Percentiles rank a stretch among this genome's conserved stretches.
These are phyloP conservation scores for Ginglymostoma cirratum DNA, from an alignment of 2,113 vertebrate species.

Conservation along the genomic window DNA sequence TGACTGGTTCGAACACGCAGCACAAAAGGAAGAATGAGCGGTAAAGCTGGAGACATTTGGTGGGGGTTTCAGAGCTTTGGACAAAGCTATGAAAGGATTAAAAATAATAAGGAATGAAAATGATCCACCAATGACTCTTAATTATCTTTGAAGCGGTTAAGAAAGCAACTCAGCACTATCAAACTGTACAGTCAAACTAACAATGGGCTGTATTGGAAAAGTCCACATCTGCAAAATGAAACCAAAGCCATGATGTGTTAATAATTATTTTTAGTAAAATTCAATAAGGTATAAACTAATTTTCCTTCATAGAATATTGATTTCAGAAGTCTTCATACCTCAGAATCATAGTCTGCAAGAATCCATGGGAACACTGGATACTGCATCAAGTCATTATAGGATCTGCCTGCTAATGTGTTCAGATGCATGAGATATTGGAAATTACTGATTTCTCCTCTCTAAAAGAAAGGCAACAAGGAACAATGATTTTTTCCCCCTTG, in stretches of 20 bases:
- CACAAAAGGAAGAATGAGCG: not conserved
- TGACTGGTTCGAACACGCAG: no score
- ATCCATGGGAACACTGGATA: conserved; percentile 98
- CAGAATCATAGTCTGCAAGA: conserved; percentile 86
- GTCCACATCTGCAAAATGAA: not conserved
- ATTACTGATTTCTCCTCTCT: conserved; percentile 98
- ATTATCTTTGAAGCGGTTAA: not conserved
- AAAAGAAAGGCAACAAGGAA: conserved; percentile 44
- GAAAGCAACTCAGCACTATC: not conserved
- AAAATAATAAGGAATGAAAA: not conserved
- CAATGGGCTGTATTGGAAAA: not conserved
- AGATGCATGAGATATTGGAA: conserved; percentile 99
- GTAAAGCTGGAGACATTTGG: not conserved
- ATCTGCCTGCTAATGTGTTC: conserved; percentile 91
- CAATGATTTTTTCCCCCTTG: not conserved
- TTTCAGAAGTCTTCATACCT: conserved; percentile 60
- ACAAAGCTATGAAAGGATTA: not conserved
- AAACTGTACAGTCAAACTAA: not conserved
- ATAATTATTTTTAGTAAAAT: not conserved
- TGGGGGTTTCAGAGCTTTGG: not conserved
- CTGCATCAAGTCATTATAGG: conserved; percentile 98
- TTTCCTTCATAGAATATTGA: not conserved
- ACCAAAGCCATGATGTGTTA: not conserved
- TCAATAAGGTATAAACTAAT: not conserved
- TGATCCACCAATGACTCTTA: not conserved